Evolutionary conservation across 2,797 vertebrate genomes (phyloP).

Genomic region (Pseudomugil tenellus): DNA sequence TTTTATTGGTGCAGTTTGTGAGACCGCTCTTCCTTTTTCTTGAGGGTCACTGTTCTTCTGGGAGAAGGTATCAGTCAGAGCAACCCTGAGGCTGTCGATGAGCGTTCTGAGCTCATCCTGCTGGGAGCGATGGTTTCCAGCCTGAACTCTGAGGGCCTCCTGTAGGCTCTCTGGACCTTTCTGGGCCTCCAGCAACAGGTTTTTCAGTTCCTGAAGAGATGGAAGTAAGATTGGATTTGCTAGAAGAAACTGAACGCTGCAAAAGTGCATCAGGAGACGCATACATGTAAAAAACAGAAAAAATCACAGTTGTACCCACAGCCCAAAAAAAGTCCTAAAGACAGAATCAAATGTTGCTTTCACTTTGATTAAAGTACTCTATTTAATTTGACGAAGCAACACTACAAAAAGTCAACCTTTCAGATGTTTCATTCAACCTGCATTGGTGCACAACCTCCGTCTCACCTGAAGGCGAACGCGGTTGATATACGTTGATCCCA

Average conservation of each 20-base stretch:
- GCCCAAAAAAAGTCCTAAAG: too few relatives aligned
- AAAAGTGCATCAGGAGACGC: too few relatives aligned
- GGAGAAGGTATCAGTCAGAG: conserved; percentile 68
- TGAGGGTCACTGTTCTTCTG: conserved; percentile 19
- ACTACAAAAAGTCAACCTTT: too few relatives aligned
- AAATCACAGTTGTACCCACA: too few relatives aligned
- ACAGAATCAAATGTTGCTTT: too few relatives aligned
- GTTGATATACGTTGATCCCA: conserved; percentile 96
- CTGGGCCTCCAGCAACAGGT: conserved; percentile 91
- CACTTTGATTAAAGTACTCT: too few relatives aligned
- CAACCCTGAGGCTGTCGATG: conserved; percentile 81
- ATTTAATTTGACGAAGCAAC: too few relatives aligned
- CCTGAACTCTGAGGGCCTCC: conserved; percentile 91
- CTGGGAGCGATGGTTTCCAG: conserved; percentile 86
- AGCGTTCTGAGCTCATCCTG: conserved; percentile 87
- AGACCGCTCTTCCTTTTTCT: background rate
- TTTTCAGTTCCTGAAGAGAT: conserved; percentile 87
- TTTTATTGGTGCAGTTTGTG: conserved; percentile 66
- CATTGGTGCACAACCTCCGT: background rate
- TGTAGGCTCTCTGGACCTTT: conserved; percentile 94
- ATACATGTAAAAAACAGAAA: background rate
- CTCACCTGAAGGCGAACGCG: conserved; percentile 88
- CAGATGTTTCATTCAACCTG: too few relatives aligned
- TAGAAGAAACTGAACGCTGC: background rate
- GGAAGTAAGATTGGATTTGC: background rate